phyloP scores from a whole-genome alignment of 1,140 invertebrate species.

The Pogonus chalceus region DNA sequence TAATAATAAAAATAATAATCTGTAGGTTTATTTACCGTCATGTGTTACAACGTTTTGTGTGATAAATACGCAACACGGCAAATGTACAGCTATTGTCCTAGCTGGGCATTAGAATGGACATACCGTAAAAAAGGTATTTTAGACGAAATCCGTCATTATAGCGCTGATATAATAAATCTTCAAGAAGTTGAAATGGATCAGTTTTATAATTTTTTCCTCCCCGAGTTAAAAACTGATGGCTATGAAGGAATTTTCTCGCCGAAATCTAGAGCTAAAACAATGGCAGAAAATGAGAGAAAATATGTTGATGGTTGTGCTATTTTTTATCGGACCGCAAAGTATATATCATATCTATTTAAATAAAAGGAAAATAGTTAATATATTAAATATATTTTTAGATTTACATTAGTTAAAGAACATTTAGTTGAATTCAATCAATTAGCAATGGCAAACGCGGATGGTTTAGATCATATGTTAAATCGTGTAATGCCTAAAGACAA shows the following conservation, averaged over 20 bases:
- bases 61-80: constrained; percentile 97
- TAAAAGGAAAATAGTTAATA: neutral
- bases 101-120: constrained; percentile 96
- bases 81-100: constrained; percentile 96
- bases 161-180: constrained; percentile 96
- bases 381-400: constrained; percentile 50
- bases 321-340: constrained; percentile 93
- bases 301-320: constrained; percentile 99
- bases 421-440: constrained; percentile 97
- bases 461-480: constrained; percentile 97
- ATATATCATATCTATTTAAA: constrained; percentile 34
- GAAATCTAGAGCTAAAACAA: constrained; percentile 96
- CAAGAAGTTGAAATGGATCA: constrained; percentile 99
- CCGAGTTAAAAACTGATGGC: constrained; percentile 84
- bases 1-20: constrained; percentile 14
- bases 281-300: constrained; percentile 92
- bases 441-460: constrained; percentile 96
- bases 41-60: constrained; percentile 99
- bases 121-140: constrained; percentile 97
- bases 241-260: constrained; percentile 99
- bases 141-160: constrained; percentile 90
- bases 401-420: constrained; percentile 88
- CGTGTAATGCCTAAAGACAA: constrained; percentile 99
- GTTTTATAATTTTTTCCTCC: constrained; percentile 94
- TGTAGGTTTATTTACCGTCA: constrained; percentile 92